Evolutionary conservation across 2,888 invertebrate genomes (phyloP).

Genomic region (Apotomis turbidana): DNA sequence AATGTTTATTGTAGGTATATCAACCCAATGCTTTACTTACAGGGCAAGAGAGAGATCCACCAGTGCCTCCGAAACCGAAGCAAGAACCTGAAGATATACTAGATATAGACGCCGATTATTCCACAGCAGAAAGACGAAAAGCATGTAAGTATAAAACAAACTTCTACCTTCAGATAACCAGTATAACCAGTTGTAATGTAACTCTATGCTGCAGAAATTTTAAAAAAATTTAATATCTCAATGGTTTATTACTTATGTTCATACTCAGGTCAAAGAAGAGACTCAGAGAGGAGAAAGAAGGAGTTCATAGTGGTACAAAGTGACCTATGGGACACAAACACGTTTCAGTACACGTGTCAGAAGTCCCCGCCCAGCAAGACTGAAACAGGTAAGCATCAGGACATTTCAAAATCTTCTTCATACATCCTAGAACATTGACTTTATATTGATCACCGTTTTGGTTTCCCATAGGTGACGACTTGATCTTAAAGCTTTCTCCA

Average conservation of each 20-base stretch:
- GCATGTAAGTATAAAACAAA: conserved; percentile 61
- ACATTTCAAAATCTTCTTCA: background rate
- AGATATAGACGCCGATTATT: conserved; percentile 73
- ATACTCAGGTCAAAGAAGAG: conserved; percentile 72
- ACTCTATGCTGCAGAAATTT: no score
- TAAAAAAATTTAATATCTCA: no score
- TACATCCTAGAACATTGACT: no score
- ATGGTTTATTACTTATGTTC: no score
- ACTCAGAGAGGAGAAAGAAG: conserved; percentile 79
- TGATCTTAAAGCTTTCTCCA: no score
- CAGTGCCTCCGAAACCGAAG: conserved; percentile 62
- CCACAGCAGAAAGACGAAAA: conserved; percentile 72
- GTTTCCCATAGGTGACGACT: no score
- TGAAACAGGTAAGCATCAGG: conserved; percentile 46
- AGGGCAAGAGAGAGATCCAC: conserved; percentile 76
- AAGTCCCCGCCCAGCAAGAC: conserved; percentile 70
- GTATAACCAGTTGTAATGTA: no score
- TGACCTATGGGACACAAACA: conserved; percentile 87
- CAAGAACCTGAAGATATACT: conserved; percentile 78
- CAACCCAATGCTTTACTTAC: conserved; percentile 25
- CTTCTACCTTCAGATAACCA: no score
- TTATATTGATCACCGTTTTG: background rate
- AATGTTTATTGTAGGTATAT: no score
- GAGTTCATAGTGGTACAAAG: conserved; percentile 87
- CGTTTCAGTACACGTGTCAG: conserved; percentile 82